Evolutionary conservation across 2,797 vertebrate species (phyloP).

Genomic region (Scyliorhinus canicula): DNA sequence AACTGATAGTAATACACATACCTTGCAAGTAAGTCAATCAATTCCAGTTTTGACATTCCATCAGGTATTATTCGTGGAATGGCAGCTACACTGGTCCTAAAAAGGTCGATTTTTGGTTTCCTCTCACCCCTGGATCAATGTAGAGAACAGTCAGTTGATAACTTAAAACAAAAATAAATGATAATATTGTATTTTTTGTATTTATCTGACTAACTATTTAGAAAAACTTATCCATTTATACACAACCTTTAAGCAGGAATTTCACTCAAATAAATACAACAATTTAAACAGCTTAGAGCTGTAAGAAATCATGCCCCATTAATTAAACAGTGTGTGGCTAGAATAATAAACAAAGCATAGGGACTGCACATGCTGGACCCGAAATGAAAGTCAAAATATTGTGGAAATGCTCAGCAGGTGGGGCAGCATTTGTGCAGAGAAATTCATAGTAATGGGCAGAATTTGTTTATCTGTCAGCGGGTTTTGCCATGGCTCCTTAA

Average conservation of each 20-base stretch:
- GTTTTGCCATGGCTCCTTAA: too few relatives aligned
- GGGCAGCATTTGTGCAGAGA: too few relatives aligned
- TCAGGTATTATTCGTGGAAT: conserved; percentile 94
- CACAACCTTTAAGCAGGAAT: not conserved
- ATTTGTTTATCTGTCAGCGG: too few relatives aligned
- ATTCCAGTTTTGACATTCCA: conserved; percentile 93
- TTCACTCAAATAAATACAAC: too few relatives aligned
- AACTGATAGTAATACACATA: conserved; percentile 49
- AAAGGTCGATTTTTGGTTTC: conserved; percentile 97
- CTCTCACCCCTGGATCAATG: conserved; percentile 79
- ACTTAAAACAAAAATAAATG: not conserved
- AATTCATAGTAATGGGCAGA: too few relatives aligned
- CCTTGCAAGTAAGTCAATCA: conserved; percentile 92
- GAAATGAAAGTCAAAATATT: too few relatives aligned
- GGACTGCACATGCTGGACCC: too few relatives aligned
- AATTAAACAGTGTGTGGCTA: not conserved
- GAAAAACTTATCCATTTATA: not conserved
- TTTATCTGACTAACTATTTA: not conserved
- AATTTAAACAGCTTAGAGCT: not conserved
- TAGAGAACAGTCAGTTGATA: conserved; percentile 39
- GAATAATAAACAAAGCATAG: too few relatives aligned
- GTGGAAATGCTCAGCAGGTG: too few relatives aligned
- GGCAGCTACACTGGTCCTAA: conserved; percentile 93
- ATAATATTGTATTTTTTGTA: not conserved
- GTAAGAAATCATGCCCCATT: not conserved